Evolutionary conservation across 2,888 invertebrate genomes (phyloP), one percentile per base, ranked within the genome.

Genomic region (Tortricodes alternella): DNA sequence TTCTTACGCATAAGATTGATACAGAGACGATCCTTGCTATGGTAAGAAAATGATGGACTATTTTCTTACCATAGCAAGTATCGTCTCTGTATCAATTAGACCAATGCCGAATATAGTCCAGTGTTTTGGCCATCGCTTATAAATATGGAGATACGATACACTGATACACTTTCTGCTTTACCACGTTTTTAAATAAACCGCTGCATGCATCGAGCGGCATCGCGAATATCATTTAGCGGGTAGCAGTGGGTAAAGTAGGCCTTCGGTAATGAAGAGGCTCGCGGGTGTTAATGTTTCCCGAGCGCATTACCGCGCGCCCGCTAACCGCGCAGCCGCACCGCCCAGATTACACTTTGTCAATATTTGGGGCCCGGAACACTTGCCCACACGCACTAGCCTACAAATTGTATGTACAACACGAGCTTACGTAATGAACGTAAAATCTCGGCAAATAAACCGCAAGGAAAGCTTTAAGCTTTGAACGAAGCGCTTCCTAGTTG

Each of bases 321-420:
- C 89, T 89, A 89, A 89, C 74, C 71, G 74, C 63, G 67, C 76
- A 72, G 64, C 68, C 76, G 71, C 62, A 71, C 74, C 76, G 76
- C 69, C 77, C 70, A 85, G 89, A 89, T 89, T 89, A 89, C 85
- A 71, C 81, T 82, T 75, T 78, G 83, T 89, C 88, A 89, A 89
- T 89, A 89, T 89, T 87, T 84, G 78, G 72, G 71, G 72, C 70
- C 62, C 59, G 51, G 50, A 57, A 66, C 62, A 62, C 65, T 61
- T 65, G 69, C 62, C 63, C 65, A 41, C 46, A 39, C 50, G 46
- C 58, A 55, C 38, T 43, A 49, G 46, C 46, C 50, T 46, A 58
- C 51, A 50, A 44, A 43, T 51, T 56, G 55, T 56, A 44, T 46
- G 41, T 21, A 49, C 46, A 46, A 23, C 6, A 18, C 44, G 46